Conservation (phyloP, 2,113 vertebrate species). For the Nesogale talazaci region DNA sequence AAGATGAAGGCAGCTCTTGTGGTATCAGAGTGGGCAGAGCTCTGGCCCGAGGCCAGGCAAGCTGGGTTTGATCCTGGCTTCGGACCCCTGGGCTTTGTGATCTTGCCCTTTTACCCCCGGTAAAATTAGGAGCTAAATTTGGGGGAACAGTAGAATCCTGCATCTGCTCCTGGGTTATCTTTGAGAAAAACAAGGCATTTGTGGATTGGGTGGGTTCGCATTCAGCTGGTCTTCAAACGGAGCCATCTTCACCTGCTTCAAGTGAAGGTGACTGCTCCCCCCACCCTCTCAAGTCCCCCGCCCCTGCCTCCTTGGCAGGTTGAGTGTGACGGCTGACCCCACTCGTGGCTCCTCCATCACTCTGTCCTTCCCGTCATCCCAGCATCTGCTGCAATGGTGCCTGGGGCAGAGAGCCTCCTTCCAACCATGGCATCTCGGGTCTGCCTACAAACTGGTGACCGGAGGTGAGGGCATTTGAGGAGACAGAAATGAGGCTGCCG, state of each 20-base stretch:
- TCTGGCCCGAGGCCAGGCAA: neutral
- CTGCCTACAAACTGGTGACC: neutral
- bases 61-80: neutral
- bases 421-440: neutral
- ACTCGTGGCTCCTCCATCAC: neutral
- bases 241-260: neutral
- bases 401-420: neutral
- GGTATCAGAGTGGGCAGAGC: conserved; percentile 1
- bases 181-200: neutral
- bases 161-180: neutral
- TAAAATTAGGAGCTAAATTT: neutral
- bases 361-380: neutral
- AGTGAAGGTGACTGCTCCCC: neutral
- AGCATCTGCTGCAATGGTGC: neutral
- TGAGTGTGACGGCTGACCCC: neutral
- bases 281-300: rapidly evolving
- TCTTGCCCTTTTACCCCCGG: neutral
- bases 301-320: neutral
- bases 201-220: rapidly evolving
- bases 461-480: rapidly evolving
- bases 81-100: neutral
- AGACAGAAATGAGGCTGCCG: neutral
- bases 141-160: neutral
- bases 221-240: neutral
- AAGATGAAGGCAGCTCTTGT: conserved; percentile 52